These are phyloP conservation scores for Pinctada fucata DNA, from an alignment of 2,888 invertebrate species.

Conservation along the genomic window DNA sequence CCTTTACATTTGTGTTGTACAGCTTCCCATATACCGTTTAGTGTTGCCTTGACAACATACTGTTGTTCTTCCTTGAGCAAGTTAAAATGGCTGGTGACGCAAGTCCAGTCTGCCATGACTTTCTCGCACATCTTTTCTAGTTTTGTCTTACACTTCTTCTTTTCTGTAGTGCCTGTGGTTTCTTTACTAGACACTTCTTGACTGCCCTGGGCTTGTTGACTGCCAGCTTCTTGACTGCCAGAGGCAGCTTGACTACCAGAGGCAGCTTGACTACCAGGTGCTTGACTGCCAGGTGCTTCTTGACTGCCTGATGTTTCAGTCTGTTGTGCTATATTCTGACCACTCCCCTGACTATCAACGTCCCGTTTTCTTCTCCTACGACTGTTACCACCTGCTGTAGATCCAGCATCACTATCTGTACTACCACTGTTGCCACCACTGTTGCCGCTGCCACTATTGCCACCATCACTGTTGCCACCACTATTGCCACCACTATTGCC, in stretches of 20 bases:
- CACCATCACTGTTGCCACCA: not conserved
- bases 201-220: not conserved
- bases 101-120: conserved; percentile 1
- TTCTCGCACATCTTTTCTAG: conserved; percentile 16
- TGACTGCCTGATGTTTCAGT: not conserved
- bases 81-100: not conserved
- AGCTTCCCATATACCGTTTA: not conserved
- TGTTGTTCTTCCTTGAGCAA: not conserved
- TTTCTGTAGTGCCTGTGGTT: not conserved
- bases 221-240: not conserved
- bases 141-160: conserved; percentile 17
- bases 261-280: not conserved
- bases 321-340: not conserved
- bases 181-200: not conserved
- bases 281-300: not conserved
- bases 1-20: conserved; percentile 13
- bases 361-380: not conserved
- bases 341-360: not conserved
- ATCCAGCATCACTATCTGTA: not conserved
- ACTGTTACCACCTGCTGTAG: no score
- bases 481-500: not conserved
- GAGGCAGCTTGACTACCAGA: not conserved
- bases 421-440: not conserved
- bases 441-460: not conserved
- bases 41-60: conserved; percentile 7